phyloP scores from a whole-genome alignment of 92 coral and sea anemone genomes.

The Phenganax stokvisi region DNA sequence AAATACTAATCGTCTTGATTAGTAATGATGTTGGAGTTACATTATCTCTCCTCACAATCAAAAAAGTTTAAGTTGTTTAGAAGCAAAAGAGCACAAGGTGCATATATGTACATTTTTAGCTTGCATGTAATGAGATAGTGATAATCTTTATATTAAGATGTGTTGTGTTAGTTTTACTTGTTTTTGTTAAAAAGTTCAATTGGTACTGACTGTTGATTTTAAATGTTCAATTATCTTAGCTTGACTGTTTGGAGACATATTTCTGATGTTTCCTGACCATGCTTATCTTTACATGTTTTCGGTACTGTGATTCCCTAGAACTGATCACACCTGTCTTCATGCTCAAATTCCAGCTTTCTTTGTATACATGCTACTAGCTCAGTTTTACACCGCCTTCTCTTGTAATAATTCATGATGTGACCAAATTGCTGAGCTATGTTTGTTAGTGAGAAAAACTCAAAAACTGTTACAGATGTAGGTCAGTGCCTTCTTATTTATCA shows the following conservation, averaged over 20 bases:
- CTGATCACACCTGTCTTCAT: neutral
- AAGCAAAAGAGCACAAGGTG: no score
- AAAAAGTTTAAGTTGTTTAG: neutral
- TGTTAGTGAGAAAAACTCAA: neutral
- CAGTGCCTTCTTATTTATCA: neutral
- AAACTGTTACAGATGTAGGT: neutral
- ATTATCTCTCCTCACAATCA: neutral
- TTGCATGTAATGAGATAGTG: no score
- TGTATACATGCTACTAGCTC: no score
- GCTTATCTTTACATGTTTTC: no score
- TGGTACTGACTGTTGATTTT: slow-evolving; percentile 2
- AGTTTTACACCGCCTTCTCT: neutral
- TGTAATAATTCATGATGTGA: neutral
- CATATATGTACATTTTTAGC: no score
- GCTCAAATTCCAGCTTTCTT: no score
- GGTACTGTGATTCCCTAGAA: neutral
- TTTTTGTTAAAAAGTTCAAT: slow-evolving; percentile 13
- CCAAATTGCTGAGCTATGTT: neutral
- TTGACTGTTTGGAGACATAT: neutral
- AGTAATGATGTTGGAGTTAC: neutral
- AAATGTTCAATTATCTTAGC: neutral
- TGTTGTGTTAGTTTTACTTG: neutral
- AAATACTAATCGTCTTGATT: neutral
- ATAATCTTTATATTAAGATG: no score
- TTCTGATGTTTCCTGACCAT: neutral